Conservation (phyloP, 2,113 vertebrate genomes). For the Tupaia chinensis region DNA sequence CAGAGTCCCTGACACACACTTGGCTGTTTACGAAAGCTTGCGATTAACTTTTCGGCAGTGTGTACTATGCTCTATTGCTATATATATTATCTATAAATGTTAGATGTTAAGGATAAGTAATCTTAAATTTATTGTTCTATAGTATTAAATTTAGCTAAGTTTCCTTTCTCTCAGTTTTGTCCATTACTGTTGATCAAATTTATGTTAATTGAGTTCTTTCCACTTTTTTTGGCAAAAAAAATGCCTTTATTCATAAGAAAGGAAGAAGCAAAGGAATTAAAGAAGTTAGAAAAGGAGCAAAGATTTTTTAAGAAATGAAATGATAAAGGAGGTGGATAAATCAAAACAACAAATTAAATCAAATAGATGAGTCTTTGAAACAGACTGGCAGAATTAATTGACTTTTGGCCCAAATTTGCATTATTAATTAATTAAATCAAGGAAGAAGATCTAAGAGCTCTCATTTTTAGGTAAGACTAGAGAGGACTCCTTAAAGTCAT, state of each 20-base stretch:
- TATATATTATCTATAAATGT: slow-evolving; percentile 65
- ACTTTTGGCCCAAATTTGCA: slow-evolving; percentile 41
- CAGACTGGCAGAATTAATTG: slow-evolving; percentile 48
- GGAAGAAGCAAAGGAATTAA: slow-evolving; percentile 15
- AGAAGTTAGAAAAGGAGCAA: slow-evolving; percentile 65
- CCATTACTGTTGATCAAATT: slow-evolving; percentile 58
- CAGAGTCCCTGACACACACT: background rate
- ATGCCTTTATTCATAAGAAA: slow-evolving; percentile 66
- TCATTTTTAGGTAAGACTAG: slow-evolving; percentile 13
- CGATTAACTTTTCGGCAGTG: slow-evolving; percentile 69
- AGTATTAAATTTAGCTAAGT: slow-evolving; percentile 65
- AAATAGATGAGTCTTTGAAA: background rate
- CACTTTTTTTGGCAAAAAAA: slow-evolving; percentile 23
- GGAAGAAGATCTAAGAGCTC: slow-evolving; percentile 31
- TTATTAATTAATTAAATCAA: slow-evolving; percentile 18
- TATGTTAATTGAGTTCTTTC: slow-evolving; percentile 49
- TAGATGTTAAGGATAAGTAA: slow-evolving; percentile 76
- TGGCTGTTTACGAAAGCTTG: slow-evolving; percentile 61
- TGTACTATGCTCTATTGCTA: slow-evolving; percentile 65
- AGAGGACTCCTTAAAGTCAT: slow-evolving; percentile 46
- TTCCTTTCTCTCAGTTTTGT: slow-evolving; percentile 60
- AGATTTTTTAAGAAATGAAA: background rate
- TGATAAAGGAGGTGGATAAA: slow-evolving; percentile 24
- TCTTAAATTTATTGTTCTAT: slow-evolving; percentile 53
- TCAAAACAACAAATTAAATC: slow-evolving; percentile 9